Evolutionary conservation across 2,113 vertebrate species (phyloP), one percentile per base, ranked within the genome.

Genomic region (Esox niger): DNA sequence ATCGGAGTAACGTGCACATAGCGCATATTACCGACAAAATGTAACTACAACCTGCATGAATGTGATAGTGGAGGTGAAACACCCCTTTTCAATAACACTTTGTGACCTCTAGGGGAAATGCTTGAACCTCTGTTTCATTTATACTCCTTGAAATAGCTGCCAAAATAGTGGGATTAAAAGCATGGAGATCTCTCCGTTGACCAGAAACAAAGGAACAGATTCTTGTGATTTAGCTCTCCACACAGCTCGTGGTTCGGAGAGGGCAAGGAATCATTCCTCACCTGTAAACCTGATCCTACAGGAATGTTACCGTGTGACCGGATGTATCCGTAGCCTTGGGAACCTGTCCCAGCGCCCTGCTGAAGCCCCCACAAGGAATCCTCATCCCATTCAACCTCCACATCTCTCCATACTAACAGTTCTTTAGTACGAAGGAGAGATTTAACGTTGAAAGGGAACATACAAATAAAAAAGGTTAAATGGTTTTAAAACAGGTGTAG

Each of bases 231-330:
- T 43, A 9, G 35, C 31, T 78, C 64, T 64, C 38, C 15, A 63
- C 64, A 11, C 56, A 17, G 38, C 63, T 15, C 46, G 57, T 33
- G 59, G 26, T 38, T 26, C 29, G 38, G 64, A 62, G 43, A 65
- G 57, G 62, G 69, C 68, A 69, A 73, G 66, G 63, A 68, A 75
- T 75, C 66, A 56, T 62, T 73, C 46, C 69, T 60, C 64, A 76
- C 73, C 69, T 79, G 69, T 69, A 54, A 75, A 79, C 73, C 59
- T 57, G 68, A 79, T 79, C 69, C 62, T 32, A 31, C 9, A 79
- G 73, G 77, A 79, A 79, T 79, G 77, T 30, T 60, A 69, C 52
- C 49, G 57, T 46, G 62, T 47, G 67, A 73, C 77, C 64, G 73
- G 74, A 79, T 66, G 73, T 62, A 57, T 69, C 65, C 31, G 47